A percentile compares a stretch with the other conserved stretches of the same genome.
Conservation (phyloP, 2,888 invertebrate species). For the Trypoxylon attenuatum region DNA sequence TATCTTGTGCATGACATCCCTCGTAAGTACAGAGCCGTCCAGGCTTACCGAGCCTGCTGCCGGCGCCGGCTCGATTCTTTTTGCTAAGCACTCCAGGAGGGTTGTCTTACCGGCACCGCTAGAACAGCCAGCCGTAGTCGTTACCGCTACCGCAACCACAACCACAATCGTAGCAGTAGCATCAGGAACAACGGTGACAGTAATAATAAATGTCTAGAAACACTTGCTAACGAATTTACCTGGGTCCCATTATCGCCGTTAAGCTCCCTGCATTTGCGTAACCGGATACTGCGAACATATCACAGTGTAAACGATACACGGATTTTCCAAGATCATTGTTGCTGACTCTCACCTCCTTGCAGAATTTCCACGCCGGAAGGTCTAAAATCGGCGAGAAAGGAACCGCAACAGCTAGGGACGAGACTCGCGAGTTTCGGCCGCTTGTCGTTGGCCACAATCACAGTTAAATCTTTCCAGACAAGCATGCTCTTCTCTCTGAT, state of each 20-base stretch:
- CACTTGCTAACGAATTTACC: constrained; percentile 54
- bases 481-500: no score
- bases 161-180: no score
- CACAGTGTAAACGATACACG: neutral
- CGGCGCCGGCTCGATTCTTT: constrained; percentile 75
- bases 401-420: no score
- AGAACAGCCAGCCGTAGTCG: neutral
- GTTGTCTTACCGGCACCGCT: constrained; percentile 80
- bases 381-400: no score
- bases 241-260: constrained; percentile 72
- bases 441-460: constrained; percentile 13
- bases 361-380: constrained; percentile 46
- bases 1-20: constrained; percentile 75
- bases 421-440: no score
- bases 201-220: neutral
- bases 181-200: no score
- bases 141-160: no score
- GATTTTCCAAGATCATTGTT: neutral
- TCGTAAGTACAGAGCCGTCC: constrained; percentile 75
- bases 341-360: constrained; percentile 41
- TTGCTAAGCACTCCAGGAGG: constrained; percentile 77
- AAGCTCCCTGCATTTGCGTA: constrained; percentile 65
- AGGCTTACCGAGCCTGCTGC: constrained; percentile 73
- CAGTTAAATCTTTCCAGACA: constrained; percentile 51
- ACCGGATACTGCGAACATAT: constrained; percentile 63